Evolutionary conservation across 2,797 vertebrate species (phyloP).

Genomic region (Pangasius djambal): DNA sequence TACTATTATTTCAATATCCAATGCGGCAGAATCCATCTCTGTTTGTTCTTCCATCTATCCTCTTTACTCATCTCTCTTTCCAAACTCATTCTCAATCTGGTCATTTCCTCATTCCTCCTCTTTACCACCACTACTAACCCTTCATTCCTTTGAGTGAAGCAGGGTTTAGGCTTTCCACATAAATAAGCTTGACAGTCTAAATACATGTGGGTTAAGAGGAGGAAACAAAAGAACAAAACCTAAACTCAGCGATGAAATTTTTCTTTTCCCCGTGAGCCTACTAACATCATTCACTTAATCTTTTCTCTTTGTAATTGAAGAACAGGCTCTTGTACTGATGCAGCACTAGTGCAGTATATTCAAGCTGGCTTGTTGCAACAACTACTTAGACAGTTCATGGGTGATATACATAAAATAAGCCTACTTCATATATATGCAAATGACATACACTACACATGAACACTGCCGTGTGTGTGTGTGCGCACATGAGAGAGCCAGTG

Average conservation of each 20-base stretch:
- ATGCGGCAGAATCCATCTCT: conserved; percentile 3
- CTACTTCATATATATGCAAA: not conserved
- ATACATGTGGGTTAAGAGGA: conserved; percentile 40
- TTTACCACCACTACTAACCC: conserved; percentile 20
- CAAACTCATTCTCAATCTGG: conserved; percentile 37
- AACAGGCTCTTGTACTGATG: conserved; percentile 32
- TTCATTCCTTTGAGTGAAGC: conserved; percentile 16
- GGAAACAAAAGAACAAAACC: conserved; percentile 49
- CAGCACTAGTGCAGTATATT: conserved; percentile 24
- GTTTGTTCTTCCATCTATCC: conserved; percentile 31
- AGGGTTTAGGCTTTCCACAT: conserved; percentile 33
- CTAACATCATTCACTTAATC: conserved; percentile 31
- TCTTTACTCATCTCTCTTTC: conserved; percentile 34
- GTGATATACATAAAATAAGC: not conserved
- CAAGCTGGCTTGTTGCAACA: not conserved
- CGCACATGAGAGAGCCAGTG: conserved; percentile 18
- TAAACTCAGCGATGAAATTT: conserved; percentile 37
- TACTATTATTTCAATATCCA: conserved; percentile 26
- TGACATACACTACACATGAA: not conserved
- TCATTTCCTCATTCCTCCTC: conserved; percentile 30
- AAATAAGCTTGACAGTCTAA: conserved; percentile 47
- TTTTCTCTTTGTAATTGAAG: conserved; percentile 15
- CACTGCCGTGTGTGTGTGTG: not conserved
- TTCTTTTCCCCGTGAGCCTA: conserved; percentile 25
- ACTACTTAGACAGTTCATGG: not conserved